Conservation (phyloP, 2,113 vertebrate species). For the Heterotilapia buettikoferi region DNA sequence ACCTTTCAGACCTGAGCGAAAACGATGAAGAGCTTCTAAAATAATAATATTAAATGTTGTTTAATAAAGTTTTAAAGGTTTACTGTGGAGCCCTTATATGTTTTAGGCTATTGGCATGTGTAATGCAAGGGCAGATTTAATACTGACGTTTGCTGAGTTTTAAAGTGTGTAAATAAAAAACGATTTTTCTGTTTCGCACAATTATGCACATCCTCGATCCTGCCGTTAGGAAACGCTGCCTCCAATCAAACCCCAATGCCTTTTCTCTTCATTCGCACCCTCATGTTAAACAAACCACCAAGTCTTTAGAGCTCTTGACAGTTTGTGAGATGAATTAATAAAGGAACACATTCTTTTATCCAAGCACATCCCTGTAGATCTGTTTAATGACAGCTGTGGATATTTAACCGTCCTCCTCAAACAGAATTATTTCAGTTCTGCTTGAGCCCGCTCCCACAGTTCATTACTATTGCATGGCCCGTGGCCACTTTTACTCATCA, state of each 20-base stretch:
- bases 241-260: neutral
- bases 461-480: conserved; percentile 76
- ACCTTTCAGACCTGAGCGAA: conserved; percentile 32
- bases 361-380: conserved; percentile 55
- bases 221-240: neutral
- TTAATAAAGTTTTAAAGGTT: neutral
- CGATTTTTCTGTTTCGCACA: neutral
- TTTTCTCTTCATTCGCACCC: conserved; percentile 17
- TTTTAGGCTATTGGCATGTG: neutral
- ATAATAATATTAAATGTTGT: neutral
- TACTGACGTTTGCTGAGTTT: neutral
- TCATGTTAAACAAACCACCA: conserved; percentile 37
- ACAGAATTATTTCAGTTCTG: conserved; percentile 71
- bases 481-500: conserved; percentile 63
- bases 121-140: neutral
- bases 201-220: neutral
- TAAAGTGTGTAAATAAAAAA: neutral
- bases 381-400: conserved; percentile 65
- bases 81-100: neutral
- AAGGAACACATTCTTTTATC: conserved; percentile 58
- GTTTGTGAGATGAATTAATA: conserved; percentile 69
- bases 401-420: conserved; percentile 70
- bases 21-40: neutral
- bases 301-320: conserved; percentile 45
- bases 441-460: conserved; percentile 52